Evolutionary conservation across 1,140 invertebrate species (phyloP), one percentile per base, ranked within the genome.

Genomic region (Camponotus pennsylvanicus): DNA sequence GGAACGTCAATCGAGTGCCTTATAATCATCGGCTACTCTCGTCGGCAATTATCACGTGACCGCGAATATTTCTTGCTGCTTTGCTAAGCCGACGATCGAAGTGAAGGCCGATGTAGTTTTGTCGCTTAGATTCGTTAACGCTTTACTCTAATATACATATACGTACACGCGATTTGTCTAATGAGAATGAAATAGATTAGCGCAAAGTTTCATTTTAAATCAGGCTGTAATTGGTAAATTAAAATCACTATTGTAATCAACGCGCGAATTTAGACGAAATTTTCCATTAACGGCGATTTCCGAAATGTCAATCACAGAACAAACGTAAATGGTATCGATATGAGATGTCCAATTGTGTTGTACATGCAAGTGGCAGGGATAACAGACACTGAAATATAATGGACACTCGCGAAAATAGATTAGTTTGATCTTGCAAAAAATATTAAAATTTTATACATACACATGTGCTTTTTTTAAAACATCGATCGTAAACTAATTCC

Each of bases 11-110:
- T 87, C 76, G 49, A 27, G 21, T 55, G 55, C 76, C 78, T 85
- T 90, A 88, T 90, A 79, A 64, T 55, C 70, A 13, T 21, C 83
- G 59, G 42, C 76, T 40, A 76, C 55, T 34, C 37, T 66, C 66
- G 67, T 86, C 49, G 42, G n/a, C 66, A 86, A 79, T 89, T 87
- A 89, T 40, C 73, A 79, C 45, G 67, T 71, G 27, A 79, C 13
- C 2, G 64, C 45, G 32, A 78, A 78, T 78, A 67, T 66, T 69
- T 79, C 32, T 79, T 34, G n/a, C 45, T 13, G 37, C 37, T 69
- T 42, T 21, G 66, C 11, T 69, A 42, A 69, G 64, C 7, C 27
- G 40, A 13, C 40, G 27, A 66, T 67, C 61, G 76, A 79, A 34
- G 57, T 49, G 15, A 13, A 18, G 52, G 2, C 27, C 37, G 45